Conservation (phyloP, 37 sponge, comb jelly and placozoan genomes). For the Chondrilla cf. caribensis region DNA sequence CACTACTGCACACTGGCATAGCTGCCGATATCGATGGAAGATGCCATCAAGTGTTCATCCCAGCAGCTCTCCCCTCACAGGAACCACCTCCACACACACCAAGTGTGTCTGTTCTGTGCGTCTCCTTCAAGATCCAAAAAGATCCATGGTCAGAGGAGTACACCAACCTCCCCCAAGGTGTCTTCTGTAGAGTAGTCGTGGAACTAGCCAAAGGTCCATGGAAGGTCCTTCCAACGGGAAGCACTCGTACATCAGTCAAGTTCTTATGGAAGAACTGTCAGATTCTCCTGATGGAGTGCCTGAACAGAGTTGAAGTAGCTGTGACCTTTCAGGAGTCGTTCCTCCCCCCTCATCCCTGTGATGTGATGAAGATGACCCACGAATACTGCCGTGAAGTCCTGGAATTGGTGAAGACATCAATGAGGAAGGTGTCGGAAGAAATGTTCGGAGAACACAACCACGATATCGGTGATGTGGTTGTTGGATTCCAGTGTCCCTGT, state of each 20-base stretch:
- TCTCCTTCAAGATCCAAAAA: neutral
- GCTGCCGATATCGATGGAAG: neutral
- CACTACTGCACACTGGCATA: neutral
- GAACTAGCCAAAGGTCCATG: constrained; percentile 2
- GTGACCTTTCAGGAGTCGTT: no score
- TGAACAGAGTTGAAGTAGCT: no score
- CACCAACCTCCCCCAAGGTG: constrained; percentile 6
- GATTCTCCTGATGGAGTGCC: no score
- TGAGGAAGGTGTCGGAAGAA: no score
- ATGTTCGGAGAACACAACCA: no score
- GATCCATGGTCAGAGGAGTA: neutral
- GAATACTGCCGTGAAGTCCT: no score
- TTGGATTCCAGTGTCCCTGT: no score
- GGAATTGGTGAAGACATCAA: no score
- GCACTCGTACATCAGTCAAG: constrained; percentile 5
- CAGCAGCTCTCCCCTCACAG: neutral
- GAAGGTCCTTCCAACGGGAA: neutral
- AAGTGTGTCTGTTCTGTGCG: neutral
- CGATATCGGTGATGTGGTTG: no score
- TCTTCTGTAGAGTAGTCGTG: neutral
- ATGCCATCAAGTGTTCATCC: neutral
- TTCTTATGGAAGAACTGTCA: neutral
- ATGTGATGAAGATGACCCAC: no score
- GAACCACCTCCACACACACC: neutral
- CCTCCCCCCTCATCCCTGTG: no score